phyloP scores from a whole-genome alignment of 2,113 vertebrate species.

The Picathartes gymnocephalus region DNA sequence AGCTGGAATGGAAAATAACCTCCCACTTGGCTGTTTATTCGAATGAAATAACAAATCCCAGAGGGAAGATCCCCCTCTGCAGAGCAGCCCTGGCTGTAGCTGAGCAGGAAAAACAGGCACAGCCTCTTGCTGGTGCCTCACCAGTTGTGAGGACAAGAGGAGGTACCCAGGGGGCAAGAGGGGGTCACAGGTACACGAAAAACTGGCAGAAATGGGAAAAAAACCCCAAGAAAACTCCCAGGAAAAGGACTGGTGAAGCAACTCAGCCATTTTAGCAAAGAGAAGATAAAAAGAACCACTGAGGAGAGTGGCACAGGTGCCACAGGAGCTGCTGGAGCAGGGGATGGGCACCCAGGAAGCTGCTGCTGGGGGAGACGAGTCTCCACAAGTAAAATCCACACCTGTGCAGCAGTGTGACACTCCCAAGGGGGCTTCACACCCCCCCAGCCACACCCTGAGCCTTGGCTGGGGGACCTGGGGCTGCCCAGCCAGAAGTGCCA shows the following conservation, averaged over 20 bases:
- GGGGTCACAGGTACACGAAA: not conserved
- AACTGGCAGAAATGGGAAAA: not conserved
- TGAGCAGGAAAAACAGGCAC: not conserved
- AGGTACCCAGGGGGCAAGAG: not conserved
- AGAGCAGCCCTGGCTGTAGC: not conserved
- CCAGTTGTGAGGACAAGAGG: fast-evolving
- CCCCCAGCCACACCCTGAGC: not conserved
- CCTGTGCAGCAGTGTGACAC: too few relatives aligned
- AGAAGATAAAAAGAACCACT: not conserved
- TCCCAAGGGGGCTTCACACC: not conserved
- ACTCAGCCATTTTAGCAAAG: not conserved
- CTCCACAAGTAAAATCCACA: not conserved
- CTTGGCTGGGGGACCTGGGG: fast-evolving
- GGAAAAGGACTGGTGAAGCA: not conserved
- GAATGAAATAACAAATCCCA: not conserved
- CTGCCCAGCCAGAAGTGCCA: fast-evolving
- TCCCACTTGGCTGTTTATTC: not conserved
- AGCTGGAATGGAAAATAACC: conserved; percentile 7
- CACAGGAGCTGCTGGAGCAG: not conserved
- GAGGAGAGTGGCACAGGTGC: not conserved
- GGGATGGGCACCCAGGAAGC: not conserved
- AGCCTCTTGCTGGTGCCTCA: not conserved
- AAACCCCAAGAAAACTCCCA: not conserved
- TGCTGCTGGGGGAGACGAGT: not conserved
- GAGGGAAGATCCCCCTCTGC: not conserved